Evolutionary conservation across 2,797 vertebrate genomes (phyloP), one percentile per base, ranked within the genome.

Genomic region (Crocidura indochinensis): DNA sequence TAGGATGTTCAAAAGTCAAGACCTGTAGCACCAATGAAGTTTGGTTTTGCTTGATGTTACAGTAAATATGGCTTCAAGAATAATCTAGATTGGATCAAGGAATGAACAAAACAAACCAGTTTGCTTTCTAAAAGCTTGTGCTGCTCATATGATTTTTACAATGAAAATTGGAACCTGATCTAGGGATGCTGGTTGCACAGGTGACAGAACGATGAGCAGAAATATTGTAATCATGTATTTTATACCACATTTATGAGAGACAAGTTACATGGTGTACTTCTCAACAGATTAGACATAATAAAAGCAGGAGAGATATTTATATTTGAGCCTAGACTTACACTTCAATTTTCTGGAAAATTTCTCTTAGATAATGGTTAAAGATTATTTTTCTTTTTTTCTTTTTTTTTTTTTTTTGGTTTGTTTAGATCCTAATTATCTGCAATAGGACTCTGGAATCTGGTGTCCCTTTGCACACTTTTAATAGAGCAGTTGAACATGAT

Each of bases 291-390:
- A 53, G 51, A 53, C 14, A 53, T 53, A 14, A 53, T 14, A 19
- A 10, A 7, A 15, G 20, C 31, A 6, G 44, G 24, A 60, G 11
- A 85, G 26, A 81, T 3, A 72, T 24, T 49, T n/a, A 72, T 31
- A 11, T 7, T 27, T 73, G 6, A 84, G 0, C 24, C 26, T 0
- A 31, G 19, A 3, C 0, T 6, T 0, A 5, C 6, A n/a, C 15
- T 0, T 2, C 22, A 31, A 5, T 12, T 53, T 1, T 14, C 11
- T 14, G 53, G 46, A 47, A 38, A 10, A 38, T 38, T 38, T 38
- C 38, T 38, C 38, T 14, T 27, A 1, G 29, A 51, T 17, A 29
- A 31, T 44, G 62, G 4, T 14, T 38, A 17, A 38, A 2, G 11
- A 53, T 53, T 53, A 14, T 53, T 53, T 53, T 4, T 17, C 12